Evolutionary conservation across 2,888 invertebrate genomes (phyloP), one percentile per base, ranked within the genome.

Genomic region (Eulithis testata): DNA sequence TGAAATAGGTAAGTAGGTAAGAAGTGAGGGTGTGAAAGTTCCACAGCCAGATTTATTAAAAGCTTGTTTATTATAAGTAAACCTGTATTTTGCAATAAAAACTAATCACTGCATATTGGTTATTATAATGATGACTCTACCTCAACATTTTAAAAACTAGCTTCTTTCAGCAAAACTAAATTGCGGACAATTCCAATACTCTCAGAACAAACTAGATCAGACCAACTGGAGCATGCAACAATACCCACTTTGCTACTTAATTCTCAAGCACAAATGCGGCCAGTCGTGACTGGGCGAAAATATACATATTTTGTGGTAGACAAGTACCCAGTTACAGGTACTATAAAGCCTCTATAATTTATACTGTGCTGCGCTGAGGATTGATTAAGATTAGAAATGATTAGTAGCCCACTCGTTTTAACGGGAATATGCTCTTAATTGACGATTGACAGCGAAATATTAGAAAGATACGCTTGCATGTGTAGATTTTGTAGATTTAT

Each of bases 271-370:
- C 79, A 80, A 87, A 85, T 80, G 86, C 83, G 82, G 81, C 71
- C 82, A 83, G 75, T 85, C 89, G 88, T 88, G 89, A 89, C 89
- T 78, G 75, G 84, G 78, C 78, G 79, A 76, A 78, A 85, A 85
- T 80, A 76, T 79, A 78, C 80, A 82, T 80, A 80, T 77, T 75
- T 66, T 70, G 65, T 60, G 59, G 67, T 66, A 66, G 54, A 60
- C 53, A 62, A 36, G 37, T 55, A n/a, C 14, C 11, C 8, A 31
- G 31, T 4, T 12, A 36, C 43, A 58, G 44, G 44, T 52, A 54
- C 14, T 11, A 21, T 21, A 44, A 44, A 49, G 47, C 40, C 31
- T 57, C 60, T 66, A 66, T 72, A 69, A 50, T 14, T 55, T 59
- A 59, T 60, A 52, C 59, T 56, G 54, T 57, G 52, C 52, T 44